A percentile compares a stretch with the other conserved stretches of the same genome.
phyloP scores from a whole-genome alignment of 2,113 vertebrate genomes.

The Paedocypris sp. region DNA sequence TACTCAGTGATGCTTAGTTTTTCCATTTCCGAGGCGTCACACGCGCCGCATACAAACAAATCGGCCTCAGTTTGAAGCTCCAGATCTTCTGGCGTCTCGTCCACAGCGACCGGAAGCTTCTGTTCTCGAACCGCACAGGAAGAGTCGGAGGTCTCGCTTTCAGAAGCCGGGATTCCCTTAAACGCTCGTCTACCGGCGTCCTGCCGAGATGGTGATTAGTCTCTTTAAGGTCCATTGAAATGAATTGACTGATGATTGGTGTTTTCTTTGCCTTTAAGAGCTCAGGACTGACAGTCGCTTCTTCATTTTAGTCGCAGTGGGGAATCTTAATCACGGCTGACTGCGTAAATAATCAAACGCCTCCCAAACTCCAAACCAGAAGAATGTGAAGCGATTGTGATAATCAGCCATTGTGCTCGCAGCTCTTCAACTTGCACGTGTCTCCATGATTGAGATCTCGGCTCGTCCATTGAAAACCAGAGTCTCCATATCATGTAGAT shows the following conservation, averaged over 20 bases:
- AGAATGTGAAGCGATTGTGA: background rate
- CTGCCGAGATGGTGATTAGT: too few species aligned
- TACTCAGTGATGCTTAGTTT: slow-evolving; percentile 22
- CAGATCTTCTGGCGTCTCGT: too few species aligned
- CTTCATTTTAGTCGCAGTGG: slow-evolving; percentile 4
- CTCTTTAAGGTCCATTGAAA: background rate
- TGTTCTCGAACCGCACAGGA: too few species aligned
- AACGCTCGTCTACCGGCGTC: too few species aligned
- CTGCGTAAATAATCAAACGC: slow-evolving; percentile 4
- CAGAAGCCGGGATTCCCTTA: too few species aligned
- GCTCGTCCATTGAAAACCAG: too few species aligned
- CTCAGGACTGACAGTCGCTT: background rate
- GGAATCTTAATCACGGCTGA: slow-evolving; percentile 1
- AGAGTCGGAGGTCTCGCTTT: too few species aligned
- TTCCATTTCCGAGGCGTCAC: slow-evolving; percentile 14
- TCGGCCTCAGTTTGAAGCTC: background rate
- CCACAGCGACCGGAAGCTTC: background rate
- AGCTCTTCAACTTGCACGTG: background rate
- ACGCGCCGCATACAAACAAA: slow-evolving; percentile 14
- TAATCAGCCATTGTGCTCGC: background rate
- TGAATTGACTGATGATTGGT: background rate
- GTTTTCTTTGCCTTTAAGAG: background rate
- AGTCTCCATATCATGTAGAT: too few species aligned
- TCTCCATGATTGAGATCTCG: too few species aligned
- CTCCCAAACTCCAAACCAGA: slow-evolving; percentile 4